Evolutionary conservation across 2,113 vertebrate species (phyloP).

Genomic region (Xyliphius kryptos): DNA sequence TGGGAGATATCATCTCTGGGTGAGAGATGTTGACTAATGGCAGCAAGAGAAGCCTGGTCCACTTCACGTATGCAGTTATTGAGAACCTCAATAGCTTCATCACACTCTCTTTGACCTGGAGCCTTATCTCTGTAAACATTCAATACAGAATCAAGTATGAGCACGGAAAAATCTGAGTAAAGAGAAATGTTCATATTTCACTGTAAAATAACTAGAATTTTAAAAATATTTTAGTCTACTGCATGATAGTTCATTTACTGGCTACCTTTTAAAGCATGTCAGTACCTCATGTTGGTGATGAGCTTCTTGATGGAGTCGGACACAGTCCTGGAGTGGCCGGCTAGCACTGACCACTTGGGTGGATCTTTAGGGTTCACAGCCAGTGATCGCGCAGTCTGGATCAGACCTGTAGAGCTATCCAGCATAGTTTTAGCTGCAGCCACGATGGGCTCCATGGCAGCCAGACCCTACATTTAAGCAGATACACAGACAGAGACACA

Average conservation of each 20-base stretch:
- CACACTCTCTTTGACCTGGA: slow-evolving; percentile 91
- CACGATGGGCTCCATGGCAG: slow-evolving; percentile 91
- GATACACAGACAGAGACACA: too few relatives aligned
- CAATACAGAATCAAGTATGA: slow-evolving; percentile 3
- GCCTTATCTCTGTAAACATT: slow-evolving; percentile 81
- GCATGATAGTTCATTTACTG: not conserved
- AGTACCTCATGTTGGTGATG: slow-evolving; percentile 97
- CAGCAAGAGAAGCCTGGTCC: slow-evolving; percentile 91
- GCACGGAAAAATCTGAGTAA: not conserved
- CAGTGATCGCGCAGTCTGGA: slow-evolving; percentile 88
- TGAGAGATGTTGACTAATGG: slow-evolving; percentile 90
- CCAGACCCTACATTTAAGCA: slow-evolving; percentile 67
- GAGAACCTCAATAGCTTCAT: slow-evolving; percentile 88
- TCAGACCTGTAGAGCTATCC: slow-evolving; percentile 88
- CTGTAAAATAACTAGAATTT: too few relatives aligned
- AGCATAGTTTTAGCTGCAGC: slow-evolving; percentile 86
- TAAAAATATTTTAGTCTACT: too few relatives aligned
- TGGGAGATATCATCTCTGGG: slow-evolving; percentile 90
- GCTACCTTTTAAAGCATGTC: too few relatives aligned
- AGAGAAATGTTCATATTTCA: not conserved
- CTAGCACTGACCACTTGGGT: slow-evolving; percentile 88
- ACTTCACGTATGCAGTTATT: slow-evolving; percentile 88
- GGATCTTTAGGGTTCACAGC: slow-evolving; percentile 96
- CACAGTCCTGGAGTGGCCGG: slow-evolving; percentile 89
- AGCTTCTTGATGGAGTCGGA: slow-evolving; percentile 98